phyloP scores from a whole-genome alignment of 2,888 invertebrate species.

The Cryptosula pallasiana region DNA sequence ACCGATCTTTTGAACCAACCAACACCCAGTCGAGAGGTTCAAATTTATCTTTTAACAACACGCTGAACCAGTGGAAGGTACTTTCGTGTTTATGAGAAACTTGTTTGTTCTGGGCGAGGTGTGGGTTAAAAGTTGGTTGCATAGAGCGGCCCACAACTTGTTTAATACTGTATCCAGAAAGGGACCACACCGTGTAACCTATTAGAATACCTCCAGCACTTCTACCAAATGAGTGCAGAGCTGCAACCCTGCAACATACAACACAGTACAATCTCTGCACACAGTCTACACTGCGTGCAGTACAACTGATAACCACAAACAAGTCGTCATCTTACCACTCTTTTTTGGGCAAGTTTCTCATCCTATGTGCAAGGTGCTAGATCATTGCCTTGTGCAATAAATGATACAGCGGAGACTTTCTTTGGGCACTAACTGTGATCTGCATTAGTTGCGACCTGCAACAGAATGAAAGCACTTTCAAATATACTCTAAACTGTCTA shows the following conservation, averaged over 20 bases:
- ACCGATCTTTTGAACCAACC: neutral
- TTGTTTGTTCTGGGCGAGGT: neutral
- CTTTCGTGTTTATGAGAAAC: neutral
- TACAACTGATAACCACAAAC: too few species aligned
- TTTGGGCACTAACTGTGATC: too few species aligned
- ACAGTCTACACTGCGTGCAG: too few species aligned
- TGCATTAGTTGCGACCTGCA: too few species aligned
- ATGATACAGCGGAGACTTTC: too few species aligned
- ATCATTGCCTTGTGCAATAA: too few species aligned
- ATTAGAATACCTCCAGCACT: neutral
- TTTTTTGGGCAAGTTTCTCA: too few species aligned
- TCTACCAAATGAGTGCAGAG: neutral
- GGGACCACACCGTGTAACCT: neutral
- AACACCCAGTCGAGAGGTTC: slow-evolving; percentile 8
- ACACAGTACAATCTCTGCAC: too few species aligned
- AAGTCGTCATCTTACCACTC: too few species aligned
- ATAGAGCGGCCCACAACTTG: slow-evolving; percentile 7
- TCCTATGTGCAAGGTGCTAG: too few species aligned
- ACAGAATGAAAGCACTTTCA: too few species aligned
- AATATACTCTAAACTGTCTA: too few species aligned
- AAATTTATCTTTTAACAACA: neutral
- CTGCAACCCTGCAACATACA: neutral
- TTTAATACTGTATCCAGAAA: neutral
- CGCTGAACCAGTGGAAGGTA: neutral
- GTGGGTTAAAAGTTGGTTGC: slow-evolving; percentile 23